phyloP scores from a whole-genome alignment of 2,113 vertebrate genomes.

The Neomonachus schauinslandi region DNA sequence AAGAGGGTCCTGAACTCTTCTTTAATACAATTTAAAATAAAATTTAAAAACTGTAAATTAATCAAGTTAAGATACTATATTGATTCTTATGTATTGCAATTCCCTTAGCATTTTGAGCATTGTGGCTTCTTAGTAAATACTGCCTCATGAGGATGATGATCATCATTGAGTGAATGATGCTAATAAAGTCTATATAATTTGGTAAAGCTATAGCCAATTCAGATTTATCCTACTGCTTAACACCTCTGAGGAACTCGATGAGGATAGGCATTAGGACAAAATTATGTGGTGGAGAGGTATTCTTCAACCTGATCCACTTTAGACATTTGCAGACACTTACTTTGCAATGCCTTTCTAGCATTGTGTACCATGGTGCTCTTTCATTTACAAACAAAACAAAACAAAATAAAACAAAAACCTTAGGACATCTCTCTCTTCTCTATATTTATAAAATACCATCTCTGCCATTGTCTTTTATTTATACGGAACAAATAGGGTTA shows the following conservation, averaged over 20 bases:
- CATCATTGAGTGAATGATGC: neutral
- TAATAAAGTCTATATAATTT: neutral
- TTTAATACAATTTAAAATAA: neutral
- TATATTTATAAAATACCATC: neutral
- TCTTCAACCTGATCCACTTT: neutral
- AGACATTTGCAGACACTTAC: neutral
- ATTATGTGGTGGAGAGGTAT: neutral
- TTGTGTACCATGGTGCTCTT: neutral
- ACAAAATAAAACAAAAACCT: neutral
- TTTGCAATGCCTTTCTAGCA: neutral
- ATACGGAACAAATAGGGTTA: neutral
- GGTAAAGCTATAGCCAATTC: neutral
- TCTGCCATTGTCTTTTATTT: conserved; percentile 35
- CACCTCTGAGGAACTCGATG: neutral
- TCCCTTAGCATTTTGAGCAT: neutral
- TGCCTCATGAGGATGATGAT: neutral
- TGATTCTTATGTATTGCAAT: neutral
- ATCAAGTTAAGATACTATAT: neutral
- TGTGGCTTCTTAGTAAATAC: conserved; percentile 1
- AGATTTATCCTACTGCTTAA: neutral
- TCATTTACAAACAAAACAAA: neutral
- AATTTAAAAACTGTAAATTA: neutral
- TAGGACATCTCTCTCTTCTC: neutral
- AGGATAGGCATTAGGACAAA: neutral
- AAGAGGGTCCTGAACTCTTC: neutral